phyloP scores from a whole-genome alignment of 2,113 vertebrate genomes.

The Ceyx melanurus region DNA sequence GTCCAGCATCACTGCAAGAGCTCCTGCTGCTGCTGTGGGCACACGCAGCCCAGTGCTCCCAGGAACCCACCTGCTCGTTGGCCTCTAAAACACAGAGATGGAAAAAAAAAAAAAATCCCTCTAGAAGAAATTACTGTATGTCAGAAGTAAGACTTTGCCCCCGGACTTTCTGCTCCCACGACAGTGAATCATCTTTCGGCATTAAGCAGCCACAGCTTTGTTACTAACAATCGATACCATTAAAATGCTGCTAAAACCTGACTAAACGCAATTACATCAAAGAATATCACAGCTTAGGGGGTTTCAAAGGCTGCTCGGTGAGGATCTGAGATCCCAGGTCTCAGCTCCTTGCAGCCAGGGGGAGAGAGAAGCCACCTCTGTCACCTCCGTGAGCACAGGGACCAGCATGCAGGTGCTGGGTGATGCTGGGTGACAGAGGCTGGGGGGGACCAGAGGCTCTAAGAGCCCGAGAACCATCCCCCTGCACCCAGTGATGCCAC shows the following conservation, averaged over 20 bases:
- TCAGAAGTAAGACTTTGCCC: slow-evolving; percentile 56
- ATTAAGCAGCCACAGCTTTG: slow-evolving; percentile 56
- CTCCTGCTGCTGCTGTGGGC: not conserved
- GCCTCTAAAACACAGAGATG: not conserved
- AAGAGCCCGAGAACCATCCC: not conserved
- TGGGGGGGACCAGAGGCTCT: no score
- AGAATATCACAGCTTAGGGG: not conserved
- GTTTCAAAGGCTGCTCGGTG: not conserved
- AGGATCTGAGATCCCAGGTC: not conserved
- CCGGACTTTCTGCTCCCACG: slow-evolving; percentile 62
- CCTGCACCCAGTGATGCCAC: rapidly evolving
- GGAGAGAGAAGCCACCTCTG: not conserved
- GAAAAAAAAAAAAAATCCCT: not conserved
- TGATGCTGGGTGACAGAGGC: not conserved
- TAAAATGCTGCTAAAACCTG: slow-evolving; percentile 30
- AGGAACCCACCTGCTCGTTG: not conserved
- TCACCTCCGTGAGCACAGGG: not conserved
- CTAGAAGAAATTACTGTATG: slow-evolving; percentile 29
- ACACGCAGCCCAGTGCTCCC: not conserved
- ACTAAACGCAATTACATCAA: slow-evolving; percentile 24
- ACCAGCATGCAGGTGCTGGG: rapidly evolving
- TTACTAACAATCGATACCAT: slow-evolving; percentile 52
- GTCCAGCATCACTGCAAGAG: not conserved
- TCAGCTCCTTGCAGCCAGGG: not conserved
- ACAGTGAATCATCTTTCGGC: slow-evolving; percentile 54